Conservation (phyloP, 2,797 vertebrate genomes). For the Arctocebus calabarensis region DNA sequence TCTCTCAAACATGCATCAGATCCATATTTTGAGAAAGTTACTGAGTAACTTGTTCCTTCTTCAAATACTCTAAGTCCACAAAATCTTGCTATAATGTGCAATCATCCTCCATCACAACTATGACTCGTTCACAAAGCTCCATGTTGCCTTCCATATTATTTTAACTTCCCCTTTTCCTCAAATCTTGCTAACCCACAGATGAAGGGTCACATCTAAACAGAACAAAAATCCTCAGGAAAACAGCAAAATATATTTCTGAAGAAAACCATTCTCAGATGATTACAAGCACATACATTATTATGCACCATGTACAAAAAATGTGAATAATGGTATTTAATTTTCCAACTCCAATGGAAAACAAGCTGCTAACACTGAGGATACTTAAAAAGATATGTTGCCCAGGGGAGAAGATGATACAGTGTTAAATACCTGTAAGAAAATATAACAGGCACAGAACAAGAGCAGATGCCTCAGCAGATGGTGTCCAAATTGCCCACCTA, state of each 20-base stretch:
- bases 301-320: slow-evolving; percentile 62
- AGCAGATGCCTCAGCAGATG: slow-evolving; percentile 74
- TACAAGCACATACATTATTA: background rate
- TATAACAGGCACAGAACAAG: slow-evolving; percentile 73
- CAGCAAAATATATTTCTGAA: slow-evolving; percentile 75
- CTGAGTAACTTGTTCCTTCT: background rate
- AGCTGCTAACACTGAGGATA: slow-evolving; percentile 49
- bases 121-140: slow-evolving; percentile 72
- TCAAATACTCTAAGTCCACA: slow-evolving; percentile 11
- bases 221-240: slow-evolving; percentile 77
- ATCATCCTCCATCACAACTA: slow-evolving; percentile 66
- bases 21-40: slow-evolving; percentile 70
- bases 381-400: slow-evolving; percentile 60
- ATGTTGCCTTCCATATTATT: slow-evolving; percentile 57
- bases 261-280: slow-evolving; percentile 68
- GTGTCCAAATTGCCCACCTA: slow-evolving; percentile 55
- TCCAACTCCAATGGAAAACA: slow-evolving; percentile 65
- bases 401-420: slow-evolving; percentile 54
- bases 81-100: slow-evolving; percentile 42
- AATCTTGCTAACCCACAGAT: slow-evolving; percentile 66
- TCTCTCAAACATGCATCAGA: slow-evolving; percentile 67
- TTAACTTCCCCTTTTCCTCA: slow-evolving; percentile 66
- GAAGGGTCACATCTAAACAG: slow-evolving; percentile 75
- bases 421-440: slow-evolving; percentile 76
- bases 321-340: slow-evolving; percentile 75